Percentiles rank a stretch among this genome's conserved stretches.
Conservation (phyloP, 2,888 invertebrate genomes). For the Agrochola lychnidis region DNA sequence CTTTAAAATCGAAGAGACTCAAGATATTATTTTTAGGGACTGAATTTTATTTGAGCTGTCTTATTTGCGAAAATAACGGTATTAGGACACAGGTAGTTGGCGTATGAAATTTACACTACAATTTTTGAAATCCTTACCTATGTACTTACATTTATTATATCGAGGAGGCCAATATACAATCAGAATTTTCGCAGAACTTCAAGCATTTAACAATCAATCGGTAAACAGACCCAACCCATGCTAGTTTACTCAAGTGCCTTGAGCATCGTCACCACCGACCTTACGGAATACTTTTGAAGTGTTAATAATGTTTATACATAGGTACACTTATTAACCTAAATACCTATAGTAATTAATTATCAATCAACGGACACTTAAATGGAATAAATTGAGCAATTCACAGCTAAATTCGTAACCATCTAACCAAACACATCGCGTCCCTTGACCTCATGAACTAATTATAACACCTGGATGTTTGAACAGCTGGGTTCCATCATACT, state of each 20-base stretch:
- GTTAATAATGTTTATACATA: background rate
- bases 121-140: background rate
- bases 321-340: background rate
- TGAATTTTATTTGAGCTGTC: background rate
- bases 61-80: background rate
- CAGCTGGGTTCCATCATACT: slow-evolving; percentile 41
- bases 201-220: background rate
- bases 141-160: background rate
- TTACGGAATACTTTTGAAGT: background rate
- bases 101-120: background rate
- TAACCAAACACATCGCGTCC: slow-evolving; percentile 32
- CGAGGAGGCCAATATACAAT: background rate
- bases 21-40: background rate
- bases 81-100: background rate
- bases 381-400: background rate
- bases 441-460: slow-evolving; percentile 55
- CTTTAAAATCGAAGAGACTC: background rate
- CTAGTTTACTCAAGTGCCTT: background rate
- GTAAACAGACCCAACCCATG: background rate
- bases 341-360: background rate
- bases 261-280: background rate
- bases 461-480: slow-evolving; percentile 42
- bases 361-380: background rate
- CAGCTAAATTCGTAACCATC: slow-evolving; percentile 5
- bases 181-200: background rate